Evolutionary conservation across 2,888 invertebrate genomes (phyloP), one percentile per base, ranked within the genome.

Genomic region (Sepiola atlantica): DNA sequence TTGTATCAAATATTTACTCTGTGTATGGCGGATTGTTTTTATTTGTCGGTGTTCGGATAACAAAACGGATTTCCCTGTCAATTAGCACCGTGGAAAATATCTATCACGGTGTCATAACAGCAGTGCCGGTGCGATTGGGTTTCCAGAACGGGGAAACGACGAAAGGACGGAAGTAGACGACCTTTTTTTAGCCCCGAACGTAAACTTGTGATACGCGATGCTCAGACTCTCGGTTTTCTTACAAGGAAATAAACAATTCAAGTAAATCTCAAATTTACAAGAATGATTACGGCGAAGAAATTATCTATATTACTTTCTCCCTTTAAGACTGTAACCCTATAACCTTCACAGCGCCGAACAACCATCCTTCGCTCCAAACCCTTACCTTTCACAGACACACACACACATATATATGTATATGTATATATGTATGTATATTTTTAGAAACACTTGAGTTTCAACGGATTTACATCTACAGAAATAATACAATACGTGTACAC

Each of bases 1-100:
- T 3, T n/a, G 77, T 77, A 77, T 77, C 77, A 77, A 77, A 28
- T 77, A 28, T 77, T 77, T n/a, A 77, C 0, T 45, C 45, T 77
- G 77, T 4, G 77, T 28, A n/a, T 77, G 12, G 77, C 77, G 28
- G 77, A 14, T 57, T 57, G 24, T 77, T 77, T 77, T 77, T 32
- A n/a, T 77, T 16, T n/a, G n/a, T 77, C 77, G 16, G 77, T 77
- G 77, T 77, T 77, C 10, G 61, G 61, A 77, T n/a, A 77, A 77
- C 77, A 77, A 77, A 77, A 77, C 77, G 77, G 77, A 77, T 77
- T 77, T 77, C 77, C 77, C 77, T 77, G 77, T 77, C 77, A 77
- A 77, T 77, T 77, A 77, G 14, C 32, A n/a, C 77, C 18, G 77
- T 77, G n/a, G 77, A 77, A 77, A 77, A 77, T 77, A 77, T 77